Evolutionary conservation across 2,888 invertebrate species (phyloP).

Genomic region (Eupithecia subfuscata): DNA sequence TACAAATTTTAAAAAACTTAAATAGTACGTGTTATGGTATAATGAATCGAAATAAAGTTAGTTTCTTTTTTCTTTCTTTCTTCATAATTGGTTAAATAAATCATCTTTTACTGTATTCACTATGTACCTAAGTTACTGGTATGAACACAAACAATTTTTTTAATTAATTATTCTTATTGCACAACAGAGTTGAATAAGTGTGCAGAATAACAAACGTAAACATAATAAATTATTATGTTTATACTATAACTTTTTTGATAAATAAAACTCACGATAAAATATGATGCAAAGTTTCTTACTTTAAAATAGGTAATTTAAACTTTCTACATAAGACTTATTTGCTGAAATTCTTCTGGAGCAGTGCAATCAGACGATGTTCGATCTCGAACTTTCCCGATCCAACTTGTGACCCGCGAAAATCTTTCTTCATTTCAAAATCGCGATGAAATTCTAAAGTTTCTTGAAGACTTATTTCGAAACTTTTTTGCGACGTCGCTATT

Average conservation of each 20-base stretch:
- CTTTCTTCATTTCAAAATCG: slow-evolving; percentile 65
- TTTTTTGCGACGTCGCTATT: slow-evolving; percentile 43
- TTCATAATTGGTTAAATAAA: no score
- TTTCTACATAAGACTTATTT: slow-evolving; percentile 54
- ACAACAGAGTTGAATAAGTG: not conserved
- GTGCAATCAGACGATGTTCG: slow-evolving; percentile 74
- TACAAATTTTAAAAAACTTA: no score
- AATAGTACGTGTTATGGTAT: no score
- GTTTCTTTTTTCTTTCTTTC: no score
- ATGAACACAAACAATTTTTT: no score
- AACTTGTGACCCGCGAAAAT: slow-evolving; percentile 67
- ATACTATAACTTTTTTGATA: not conserved
- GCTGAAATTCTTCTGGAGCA: slow-evolving; percentile 65
- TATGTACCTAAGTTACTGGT: not conserved
- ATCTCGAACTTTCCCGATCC: slow-evolving; percentile 67
- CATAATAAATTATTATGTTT: no score
- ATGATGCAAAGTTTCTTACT: not conserved
- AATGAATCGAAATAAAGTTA: no score
- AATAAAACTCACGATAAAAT: not conserved
- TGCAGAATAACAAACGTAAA: no score
- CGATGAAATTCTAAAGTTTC: slow-evolving; percentile 74
- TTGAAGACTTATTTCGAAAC: slow-evolving; percentile 63
- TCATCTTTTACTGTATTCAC: no score
- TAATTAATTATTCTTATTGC: not conserved
- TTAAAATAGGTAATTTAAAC: slow-evolving; percentile 8